Evolutionary conservation across 2,888 invertebrate species (phyloP), one percentile per base, ranked within the genome.

Genomic region (Craniophora ligustri): DNA sequence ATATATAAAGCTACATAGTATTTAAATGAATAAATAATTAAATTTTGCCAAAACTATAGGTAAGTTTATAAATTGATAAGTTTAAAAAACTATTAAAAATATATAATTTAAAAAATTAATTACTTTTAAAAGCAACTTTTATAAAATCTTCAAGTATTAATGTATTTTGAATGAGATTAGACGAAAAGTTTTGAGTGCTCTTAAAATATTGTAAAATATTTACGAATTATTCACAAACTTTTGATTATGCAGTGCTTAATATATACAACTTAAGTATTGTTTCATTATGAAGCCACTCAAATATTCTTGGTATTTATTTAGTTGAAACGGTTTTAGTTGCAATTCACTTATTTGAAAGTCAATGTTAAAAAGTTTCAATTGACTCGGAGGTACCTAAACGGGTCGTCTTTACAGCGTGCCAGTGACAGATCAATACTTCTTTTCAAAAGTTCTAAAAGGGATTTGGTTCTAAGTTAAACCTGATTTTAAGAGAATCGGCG

Each of bases 391-490:
- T 59, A 54, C 26, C 34, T 44, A 45, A 66, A 50, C 48, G 48
- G 32, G 13, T 16, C 35, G 35, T 35, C 46, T 49, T 47, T 49
- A 10, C 34, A 56, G 67, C 67, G 75, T 88, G 87, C 80, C 79
- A 76, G 72, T 86, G 88, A 85, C 90, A 89, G 89, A 86, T 85
- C 85, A 85, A 86, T 86, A 86, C 67, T 86, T 85, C 85, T 90
- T 81, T 86, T 80, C 71, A 80, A 86, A 88, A 88, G 68, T 88
- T 82, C 61, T 63, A 71, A 79, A 81, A 87, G 84, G 87, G 88
- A 86, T 88, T 88, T 85, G 84, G 79, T 86, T 85, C 82, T 85
- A 84, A 89, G 88, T 89, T 85, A 86, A 88, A 89, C 84, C 82
- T 82, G 82, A 88, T 87, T 88, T 87, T 86, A 84, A 86, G 83